Conservation (phyloP, 2,888 invertebrate genomes). For the Lampropteryx suffumata region DNA sequence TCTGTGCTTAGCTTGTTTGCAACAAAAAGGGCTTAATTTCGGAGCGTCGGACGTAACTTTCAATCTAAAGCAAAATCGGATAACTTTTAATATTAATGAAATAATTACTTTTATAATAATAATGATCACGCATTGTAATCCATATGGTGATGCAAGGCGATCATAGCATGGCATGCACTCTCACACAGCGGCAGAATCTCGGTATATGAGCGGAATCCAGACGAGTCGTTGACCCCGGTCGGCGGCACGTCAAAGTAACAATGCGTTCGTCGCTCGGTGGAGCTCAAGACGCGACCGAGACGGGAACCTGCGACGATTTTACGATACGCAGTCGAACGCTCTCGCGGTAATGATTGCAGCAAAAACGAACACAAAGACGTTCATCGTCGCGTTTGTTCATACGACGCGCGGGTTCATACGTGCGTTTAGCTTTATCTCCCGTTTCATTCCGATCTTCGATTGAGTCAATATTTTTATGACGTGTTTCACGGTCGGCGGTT, state of each 20-base stretch:
- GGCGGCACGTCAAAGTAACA: conserved; percentile 78
- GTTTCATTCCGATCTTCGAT: conserved; percentile 34
- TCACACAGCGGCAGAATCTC: conserved; percentile 50
- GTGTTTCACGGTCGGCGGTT: conserved; percentile 40
- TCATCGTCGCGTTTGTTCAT: conserved; percentile 11
- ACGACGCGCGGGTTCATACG: conserved; percentile 8
- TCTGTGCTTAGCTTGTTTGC: conserved; percentile 2
- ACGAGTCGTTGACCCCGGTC: conserved; percentile 74
- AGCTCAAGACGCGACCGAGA: conserved; percentile 48
- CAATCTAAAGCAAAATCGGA: no score
- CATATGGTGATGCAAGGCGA: conserved; percentile 26
- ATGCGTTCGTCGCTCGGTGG: conserved; percentile 62
- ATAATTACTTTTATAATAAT: no score
- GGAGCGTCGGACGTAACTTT: not conserved
- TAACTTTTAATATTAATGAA: not conserved
- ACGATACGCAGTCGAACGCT: conserved; percentile 38
- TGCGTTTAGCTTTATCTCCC: conserved; percentile 18
- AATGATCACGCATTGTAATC: not conserved
- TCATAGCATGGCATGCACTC: conserved; percentile 28
- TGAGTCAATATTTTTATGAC: conserved; percentile 42
- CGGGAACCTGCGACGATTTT: conserved; percentile 42
- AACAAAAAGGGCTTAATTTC: not conserved
- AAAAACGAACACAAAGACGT: conserved; percentile 30
- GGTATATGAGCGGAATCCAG: conserved; percentile 76
- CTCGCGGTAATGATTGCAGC: conserved; percentile 23